Evolutionary conservation across 2,888 invertebrate species (phyloP).

Genomic region (Caenorhabditis sp.): DNA sequence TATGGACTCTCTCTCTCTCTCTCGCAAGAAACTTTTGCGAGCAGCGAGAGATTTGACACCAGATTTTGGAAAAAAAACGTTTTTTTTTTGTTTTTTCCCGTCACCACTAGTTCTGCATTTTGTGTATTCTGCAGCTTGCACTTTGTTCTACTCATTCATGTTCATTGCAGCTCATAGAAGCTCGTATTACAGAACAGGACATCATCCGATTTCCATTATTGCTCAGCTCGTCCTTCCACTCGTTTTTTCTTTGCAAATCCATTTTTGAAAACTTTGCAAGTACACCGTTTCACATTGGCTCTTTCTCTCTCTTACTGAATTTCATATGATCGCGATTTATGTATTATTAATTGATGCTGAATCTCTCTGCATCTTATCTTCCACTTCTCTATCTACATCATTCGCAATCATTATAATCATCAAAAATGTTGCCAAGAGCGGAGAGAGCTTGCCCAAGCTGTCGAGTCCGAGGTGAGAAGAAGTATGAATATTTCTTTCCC

Average conservation of each 20-base stretch:
- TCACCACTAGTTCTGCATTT: neutral
- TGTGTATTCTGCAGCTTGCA: neutral
- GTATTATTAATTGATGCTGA: constrained; percentile 41
- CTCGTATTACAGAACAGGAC: neutral
- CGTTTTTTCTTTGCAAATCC: constrained; percentile 1
- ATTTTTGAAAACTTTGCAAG: constrained; percentile 30
- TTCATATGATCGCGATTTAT: constrained; percentile 50
- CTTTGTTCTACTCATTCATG: neutral
- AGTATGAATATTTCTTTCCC: constrained; percentile 60
- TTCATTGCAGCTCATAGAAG: neutral
- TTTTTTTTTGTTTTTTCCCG: constrained; percentile 16
- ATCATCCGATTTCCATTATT: neutral
- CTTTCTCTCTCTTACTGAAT: neutral
- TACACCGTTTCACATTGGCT: constrained; percentile 23
- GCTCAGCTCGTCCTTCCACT: neutral
- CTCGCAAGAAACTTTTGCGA: constrained; percentile 27
- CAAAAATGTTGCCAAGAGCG: constrained; percentile 45
- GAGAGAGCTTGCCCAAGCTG: neutral
- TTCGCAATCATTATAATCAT: constrained; percentile 44
- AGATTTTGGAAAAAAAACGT: constrained; percentile 43
- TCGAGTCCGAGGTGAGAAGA: constrained; percentile 5
- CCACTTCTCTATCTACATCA: constrained; percentile 18
- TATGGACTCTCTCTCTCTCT: constrained; percentile 28
- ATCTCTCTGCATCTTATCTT: constrained; percentile 17
- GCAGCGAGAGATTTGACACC: constrained; percentile 35